Evolutionary conservation across 1,140 invertebrate species (phyloP), one percentile per base, ranked within the genome.

Genomic region (Euglossa dilemma): DNA sequence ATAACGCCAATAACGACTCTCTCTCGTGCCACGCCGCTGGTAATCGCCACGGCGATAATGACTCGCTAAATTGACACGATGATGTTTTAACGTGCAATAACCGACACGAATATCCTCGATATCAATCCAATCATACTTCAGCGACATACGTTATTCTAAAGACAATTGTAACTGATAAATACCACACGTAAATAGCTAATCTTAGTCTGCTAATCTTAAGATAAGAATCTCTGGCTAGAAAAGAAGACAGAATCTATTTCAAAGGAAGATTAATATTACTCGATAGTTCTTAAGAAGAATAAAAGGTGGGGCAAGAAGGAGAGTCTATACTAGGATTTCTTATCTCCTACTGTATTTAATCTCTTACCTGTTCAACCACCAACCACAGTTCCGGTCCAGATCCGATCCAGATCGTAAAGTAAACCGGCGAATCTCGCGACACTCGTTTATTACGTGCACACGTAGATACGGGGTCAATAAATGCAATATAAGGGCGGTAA

Each of bases 401-500:
- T 57, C 54, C 71, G 23, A 14, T 45, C 50, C 12, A 45, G 76
- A 75, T 43, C 54, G 56, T 63, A 72, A 86, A 36, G 73, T 47
- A 54, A 76, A n/a, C 43, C 20, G 23, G 43, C 25, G 23, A 57
- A 75, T 80, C 45, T 61, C 69, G 56, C 64, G 61, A 66, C 36
- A 36, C 54, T 43, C 54, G 23, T 45, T 45, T 56, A 78, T 78
- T 72, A 57, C 74, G 43, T 0, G 4, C 80, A 71, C 61, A 64
- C 75, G 50, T 77, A 70, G 6, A 54, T 57, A 76, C 43, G 71
- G 69, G 54, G 54, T 45, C 36, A 78, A 63, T 66, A 57, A 80
- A 82, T 82, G n/a, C 50, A 67, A 85, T 56, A 57, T 56, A 67
- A 85, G n/a, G 36, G 54, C 16, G 25, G 43, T 54, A 70, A 85